These are phyloP conservation scores for Acrocera orbiculus DNA, from an alignment of 2,888 invertebrate genomes.

Conservation along the genomic window DNA sequence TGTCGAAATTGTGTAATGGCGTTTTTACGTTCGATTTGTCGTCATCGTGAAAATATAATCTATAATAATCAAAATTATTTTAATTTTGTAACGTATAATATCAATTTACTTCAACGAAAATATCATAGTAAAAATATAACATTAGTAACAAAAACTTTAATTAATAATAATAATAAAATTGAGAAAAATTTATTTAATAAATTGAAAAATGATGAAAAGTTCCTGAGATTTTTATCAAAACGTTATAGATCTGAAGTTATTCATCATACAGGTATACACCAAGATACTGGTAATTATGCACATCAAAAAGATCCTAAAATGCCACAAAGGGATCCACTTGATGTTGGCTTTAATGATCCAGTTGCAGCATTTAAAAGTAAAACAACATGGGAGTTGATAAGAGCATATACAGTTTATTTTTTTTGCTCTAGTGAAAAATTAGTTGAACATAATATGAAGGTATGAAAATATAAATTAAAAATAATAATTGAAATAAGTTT, in stretches of 20 bases:
- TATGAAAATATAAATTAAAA: conserved; percentile 29
- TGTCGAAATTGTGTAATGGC: conserved; percentile 25
- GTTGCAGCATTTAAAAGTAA: conserved; percentile 90
- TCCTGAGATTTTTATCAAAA: conserved; percentile 5
- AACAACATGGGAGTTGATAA: conserved; percentile 75
- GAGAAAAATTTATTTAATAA: too few relatives aligned
- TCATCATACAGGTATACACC: neutral
- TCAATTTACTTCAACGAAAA: too few relatives aligned
- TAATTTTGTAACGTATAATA: too few relatives aligned
- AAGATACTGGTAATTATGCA: conserved; percentile 1
- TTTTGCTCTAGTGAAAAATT: conserved; percentile 73
- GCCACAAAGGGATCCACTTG: conserved; percentile 47
- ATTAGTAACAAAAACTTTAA: neutral
- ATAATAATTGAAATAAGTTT: neutral
- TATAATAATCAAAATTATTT: too few relatives aligned
- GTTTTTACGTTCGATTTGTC: conserved; percentile 29
- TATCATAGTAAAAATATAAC: too few relatives aligned
- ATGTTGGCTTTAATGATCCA: conserved; percentile 73
- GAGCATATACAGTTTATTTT: conserved; percentile 82
- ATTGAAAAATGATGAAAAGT: conserved; percentile 10
- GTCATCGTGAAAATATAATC: too few relatives aligned
- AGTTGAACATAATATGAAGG: conserved; percentile 86
- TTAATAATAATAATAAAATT: neutral
- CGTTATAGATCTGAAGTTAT: conserved; percentile 10
- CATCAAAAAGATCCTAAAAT: conserved; percentile 11